Evolutionary conservation across 2,113 vertebrate species (phyloP), one percentile per base, ranked within the genome.

Genomic region (Macheiramphus alcinus): DNA sequence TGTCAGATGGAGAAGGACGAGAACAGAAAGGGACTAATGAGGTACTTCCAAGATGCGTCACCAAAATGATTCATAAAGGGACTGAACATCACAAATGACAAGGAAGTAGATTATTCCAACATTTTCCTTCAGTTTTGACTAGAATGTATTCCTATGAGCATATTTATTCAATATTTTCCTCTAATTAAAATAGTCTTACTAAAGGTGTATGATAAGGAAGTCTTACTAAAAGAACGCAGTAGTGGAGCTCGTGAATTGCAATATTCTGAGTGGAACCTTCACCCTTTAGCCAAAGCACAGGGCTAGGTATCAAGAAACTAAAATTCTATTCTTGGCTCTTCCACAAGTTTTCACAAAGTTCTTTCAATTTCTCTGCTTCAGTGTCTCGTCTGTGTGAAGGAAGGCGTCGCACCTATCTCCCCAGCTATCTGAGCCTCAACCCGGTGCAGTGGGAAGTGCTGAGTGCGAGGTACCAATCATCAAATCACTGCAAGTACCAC

Each of bases 391-490:
- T 13, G 52, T 9, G 29, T 1, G 5, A 45, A 31, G 56, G 78
- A 22, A 34, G 40, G 53, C 1, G 0, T 42, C 5, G 1, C 55
- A 27, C 21, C 34, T 8, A 11, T 4, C 32, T 8, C 23, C 72
- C 2, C 6, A 11, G 59, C 22, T 23, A 6, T 3, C 62, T 4
- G 6, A 68, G 36, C 8, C 50, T 25, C 53, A 23, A 10, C 23
- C 21, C 5, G 18, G 42, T 12, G 55, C 61, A 13, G 48, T 1
- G 3, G 48, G 1, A 43, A 11, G n/a, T 3, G 27, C 56, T 2
- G 22, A 48, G 42, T 1, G 13, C 1, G 1, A 58, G 58, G 56
- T 4, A 38, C 10, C 34, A 3, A 9, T 7, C 50, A 25, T 4
- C 36, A 5, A 20, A 42, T 13, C 32, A 2, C 48, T 17, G 27